Evolutionary conservation across 2,888 invertebrate genomes (phyloP), one percentile per base, ranked within the genome.

Genomic region (Tetragnatha montana): DNA sequence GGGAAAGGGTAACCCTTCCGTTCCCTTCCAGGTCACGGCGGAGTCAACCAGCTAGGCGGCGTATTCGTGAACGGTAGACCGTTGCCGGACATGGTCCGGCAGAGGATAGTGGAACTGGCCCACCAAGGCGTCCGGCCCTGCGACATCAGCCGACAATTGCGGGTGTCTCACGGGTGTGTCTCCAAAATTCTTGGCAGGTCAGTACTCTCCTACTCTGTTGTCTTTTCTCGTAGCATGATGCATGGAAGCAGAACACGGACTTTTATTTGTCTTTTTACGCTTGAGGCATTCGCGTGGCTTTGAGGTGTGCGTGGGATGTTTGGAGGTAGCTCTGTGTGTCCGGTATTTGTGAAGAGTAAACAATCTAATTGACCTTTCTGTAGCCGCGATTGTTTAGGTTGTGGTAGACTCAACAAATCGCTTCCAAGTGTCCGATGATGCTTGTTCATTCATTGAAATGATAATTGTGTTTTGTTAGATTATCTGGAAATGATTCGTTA

Each of bases 41-140:
- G 95, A 49, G 94, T 95, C 87, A 95, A 95, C 93, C 95, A 95
- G 92, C 93, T 95, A 86, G 95, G 95, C 87, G 95, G 95, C 70
- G 94, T 95, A 81, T 95, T 95, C 92, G 95, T 95, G 83, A 95
- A 95, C 93, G 95, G 95, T 47, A 93, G 95, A 69, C 95, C 95
- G n/a, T 93, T 95, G 80, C 95, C 95, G 12, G 95, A 95, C 92
- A 93, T 94, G 22, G 95, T 95, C 14, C 93, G 95, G 70, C 94
- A 95, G 92, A 93, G 94, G 91, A 95, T 95, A 88, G 95, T 95
- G 35, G 95, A 95, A 92, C 92, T 95, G 91, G 95, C 95, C 60
- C 94, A 95, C 92, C 94, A 94, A 87, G 95, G 95, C 60, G 95
- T 94, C 47, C 92, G 95, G 78, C 95, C 95, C n/a, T 95, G 95